phyloP scores from a whole-genome alignment of 2,888 invertebrate genomes.

The Thecocarcelia acutangulata region DNA sequence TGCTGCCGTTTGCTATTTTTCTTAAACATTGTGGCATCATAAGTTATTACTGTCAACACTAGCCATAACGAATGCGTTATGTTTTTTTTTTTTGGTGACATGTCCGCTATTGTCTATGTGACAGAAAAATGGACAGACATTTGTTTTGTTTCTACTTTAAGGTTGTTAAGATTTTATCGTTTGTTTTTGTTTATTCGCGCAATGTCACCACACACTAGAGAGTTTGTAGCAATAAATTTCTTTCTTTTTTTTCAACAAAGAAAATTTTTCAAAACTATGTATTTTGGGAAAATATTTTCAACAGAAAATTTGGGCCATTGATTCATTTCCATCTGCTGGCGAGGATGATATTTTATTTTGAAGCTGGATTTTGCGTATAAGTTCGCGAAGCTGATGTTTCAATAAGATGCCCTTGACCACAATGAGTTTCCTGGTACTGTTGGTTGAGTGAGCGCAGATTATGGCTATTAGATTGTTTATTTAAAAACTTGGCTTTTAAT shows the following conservation, averaged over 20 bases:
- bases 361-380: no score
- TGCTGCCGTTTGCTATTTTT: constrained; percentile 18
- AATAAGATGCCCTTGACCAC: no score
- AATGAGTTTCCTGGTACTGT: no score
- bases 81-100: constrained; percentile 36
- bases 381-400: no score
- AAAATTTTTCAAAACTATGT: background rate
- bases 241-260: background rate
- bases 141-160: constrained; percentile 9
- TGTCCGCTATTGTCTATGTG: constrained; percentile 29
- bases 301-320: no score
- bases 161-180: constrained; percentile 34
- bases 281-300: no score
- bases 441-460: no score
- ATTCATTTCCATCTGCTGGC: no score
- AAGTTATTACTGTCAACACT: constrained; percentile 67
- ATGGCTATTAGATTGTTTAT: no score
- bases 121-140: constrained; percentile 45
- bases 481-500: no score
- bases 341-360: no score
- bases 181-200: constrained; percentile 18
- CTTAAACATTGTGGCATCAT: constrained; percentile 43
- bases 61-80: constrained; percentile 65
- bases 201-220: no score
- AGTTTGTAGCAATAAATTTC: constrained; percentile 17